Evolutionary conservation across 2,797 vertebrate species (phyloP).

Genomic region (Rousettus madagascariensis): DNA sequence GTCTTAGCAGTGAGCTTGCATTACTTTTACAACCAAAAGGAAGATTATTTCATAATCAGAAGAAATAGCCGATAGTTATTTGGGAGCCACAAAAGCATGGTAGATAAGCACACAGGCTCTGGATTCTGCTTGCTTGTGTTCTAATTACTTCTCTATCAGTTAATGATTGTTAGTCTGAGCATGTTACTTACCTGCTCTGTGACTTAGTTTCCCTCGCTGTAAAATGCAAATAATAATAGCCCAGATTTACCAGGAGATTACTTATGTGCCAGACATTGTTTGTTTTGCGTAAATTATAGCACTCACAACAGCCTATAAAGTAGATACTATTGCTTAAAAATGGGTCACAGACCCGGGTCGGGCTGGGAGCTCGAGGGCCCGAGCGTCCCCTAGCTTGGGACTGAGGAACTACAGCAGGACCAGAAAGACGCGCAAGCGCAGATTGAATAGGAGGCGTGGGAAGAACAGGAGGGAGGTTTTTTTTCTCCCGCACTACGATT

Average conservation of each 20-base stretch:
- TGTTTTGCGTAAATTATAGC: neutral
- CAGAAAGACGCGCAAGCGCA: neutral
- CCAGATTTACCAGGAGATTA: neutral
- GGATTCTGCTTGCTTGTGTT: neutral
- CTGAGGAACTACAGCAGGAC: neutral
- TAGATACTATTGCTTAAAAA: neutral
- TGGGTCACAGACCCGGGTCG: neutral
- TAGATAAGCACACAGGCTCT: neutral
- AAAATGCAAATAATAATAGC: neutral
- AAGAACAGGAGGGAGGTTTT: too few relatives aligned
- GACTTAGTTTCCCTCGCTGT: neutral
- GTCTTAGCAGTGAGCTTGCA: neutral
- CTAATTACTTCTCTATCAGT: neutral
- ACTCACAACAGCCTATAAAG: neutral
- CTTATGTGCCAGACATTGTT: neutral
- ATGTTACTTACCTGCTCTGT: neutral
- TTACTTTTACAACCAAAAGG: neutral
- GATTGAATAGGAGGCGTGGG: neutral
- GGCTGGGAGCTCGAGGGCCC: too few relatives aligned
- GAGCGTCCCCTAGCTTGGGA: neutral
- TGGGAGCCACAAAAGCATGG: neutral
- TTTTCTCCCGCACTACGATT: neutral
- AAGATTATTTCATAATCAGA: neutral
- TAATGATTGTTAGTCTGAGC: neutral
- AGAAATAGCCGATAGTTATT: neutral